A percentile compares a stretch with the other conserved stretches of the same genome.
Evolutionary conservation across 2,888 invertebrate genomes (phyloP).

Genomic region (Andrena chrysosceles): DNA sequence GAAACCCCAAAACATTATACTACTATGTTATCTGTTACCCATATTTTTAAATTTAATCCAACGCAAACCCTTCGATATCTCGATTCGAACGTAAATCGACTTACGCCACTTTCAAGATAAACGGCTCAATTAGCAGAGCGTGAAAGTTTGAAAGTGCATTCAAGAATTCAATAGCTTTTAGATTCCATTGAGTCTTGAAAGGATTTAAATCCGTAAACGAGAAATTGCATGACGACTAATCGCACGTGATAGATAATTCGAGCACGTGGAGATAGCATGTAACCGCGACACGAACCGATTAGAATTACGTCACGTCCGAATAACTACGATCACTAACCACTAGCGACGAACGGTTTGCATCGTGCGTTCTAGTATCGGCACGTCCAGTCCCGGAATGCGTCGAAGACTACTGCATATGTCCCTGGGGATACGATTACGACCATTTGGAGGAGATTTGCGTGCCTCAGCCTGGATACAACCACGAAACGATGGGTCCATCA

Average conservation of each 20-base stretch:
- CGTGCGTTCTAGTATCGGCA: constrained; percentile 81
- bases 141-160: neutral
- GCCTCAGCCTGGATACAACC: constrained; percentile 79
- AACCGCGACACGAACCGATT: constrained; percentile 12
- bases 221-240: constrained; percentile 44
- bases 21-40: no score
- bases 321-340: constrained; percentile 53
- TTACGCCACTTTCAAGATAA: no score
- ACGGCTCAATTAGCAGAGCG: no score
- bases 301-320: constrained; percentile 15
- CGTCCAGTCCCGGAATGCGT: constrained; percentile 84
- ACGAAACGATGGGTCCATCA: constrained; percentile 85
- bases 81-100: no score
- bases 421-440: constrained; percentile 83
- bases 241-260: constrained; percentile 52
- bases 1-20: no score
- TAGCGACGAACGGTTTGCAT: constrained; percentile 64
- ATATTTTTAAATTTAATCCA: no score
- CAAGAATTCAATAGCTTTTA: neutral
- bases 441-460: constrained; percentile 81
- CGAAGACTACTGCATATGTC: constrained; percentile 85
- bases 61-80: no score
- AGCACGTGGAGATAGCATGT: constrained; percentile 6
- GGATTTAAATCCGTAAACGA: constrained; percentile 6
- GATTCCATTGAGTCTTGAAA: neutral